Evolutionary conservation across 2,888 invertebrate species (phyloP).

Genomic region (Amaurobius ferox): DNA sequence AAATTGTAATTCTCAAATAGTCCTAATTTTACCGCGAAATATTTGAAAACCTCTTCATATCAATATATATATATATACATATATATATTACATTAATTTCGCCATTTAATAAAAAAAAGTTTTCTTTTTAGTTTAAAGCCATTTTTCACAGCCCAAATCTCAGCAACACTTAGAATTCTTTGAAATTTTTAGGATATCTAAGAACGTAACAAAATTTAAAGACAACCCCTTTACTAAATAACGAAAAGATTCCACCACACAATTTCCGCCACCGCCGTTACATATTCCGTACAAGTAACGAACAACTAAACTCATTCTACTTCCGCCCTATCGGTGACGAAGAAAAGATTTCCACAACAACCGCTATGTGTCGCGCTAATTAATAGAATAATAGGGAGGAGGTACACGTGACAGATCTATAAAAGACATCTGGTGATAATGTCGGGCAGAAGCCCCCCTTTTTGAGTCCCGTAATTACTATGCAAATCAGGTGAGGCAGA

Average conservation of each 20-base stretch:
- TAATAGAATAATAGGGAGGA: conserved; percentile 56
- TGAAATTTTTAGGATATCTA: no score
- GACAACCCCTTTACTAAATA: no score
- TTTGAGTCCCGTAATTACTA: conserved; percentile 61
- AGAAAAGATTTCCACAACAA: not conserved
- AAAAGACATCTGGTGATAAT: conserved; percentile 67
- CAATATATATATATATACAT: no score
- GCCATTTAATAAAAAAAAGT: no score
- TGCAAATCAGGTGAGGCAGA: conserved; percentile 65
- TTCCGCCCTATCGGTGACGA: not conserved
- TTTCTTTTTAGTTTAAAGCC: no score
- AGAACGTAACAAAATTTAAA: no score
- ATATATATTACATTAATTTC: no score
- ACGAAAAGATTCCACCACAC: not conserved
- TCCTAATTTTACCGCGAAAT: no score
- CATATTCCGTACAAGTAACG: not conserved
- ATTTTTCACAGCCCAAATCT: no score
- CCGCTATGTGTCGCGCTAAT: conserved; percentile 35
- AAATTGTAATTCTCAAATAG: no score
- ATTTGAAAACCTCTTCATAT: no score
- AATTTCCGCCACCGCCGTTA: not conserved
- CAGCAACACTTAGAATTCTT: no score
- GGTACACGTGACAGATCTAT: conserved; percentile 46
- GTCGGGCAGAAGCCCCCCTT: conserved; percentile 30
- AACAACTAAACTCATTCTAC: not conserved